These are phyloP conservation scores for Aradophagus sp. DNA, from an alignment of 1,140 invertebrate species.

Conservation along the genomic window DNA sequence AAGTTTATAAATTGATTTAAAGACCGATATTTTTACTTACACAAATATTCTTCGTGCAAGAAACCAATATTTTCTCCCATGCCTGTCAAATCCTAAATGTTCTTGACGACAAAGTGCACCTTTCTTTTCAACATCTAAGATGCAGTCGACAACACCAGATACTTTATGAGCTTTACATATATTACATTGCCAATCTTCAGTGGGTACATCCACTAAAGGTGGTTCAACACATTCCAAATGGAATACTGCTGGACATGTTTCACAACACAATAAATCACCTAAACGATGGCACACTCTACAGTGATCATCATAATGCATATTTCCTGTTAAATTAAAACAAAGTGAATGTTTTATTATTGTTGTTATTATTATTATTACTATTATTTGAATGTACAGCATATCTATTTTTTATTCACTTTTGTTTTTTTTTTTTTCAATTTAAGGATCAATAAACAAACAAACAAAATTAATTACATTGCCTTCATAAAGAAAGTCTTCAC, in stretches of 20 bases:
- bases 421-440: slow-evolving; percentile 1
- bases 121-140: slow-evolving; percentile 93
- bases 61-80: slow-evolving; percentile 98
- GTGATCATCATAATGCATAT: slow-evolving; percentile 95
- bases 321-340: slow-evolving; percentile 75
- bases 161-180: slow-evolving; percentile 94
- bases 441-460: not conserved
- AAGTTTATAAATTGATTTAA: too few relatives aligned
- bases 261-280: slow-evolving; percentile 96
- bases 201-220: slow-evolving; percentile 92
- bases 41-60: slow-evolving; percentile 92
- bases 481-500: too few relatives aligned
- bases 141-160: slow-evolving; percentile 92
- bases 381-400: too few relatives aligned
- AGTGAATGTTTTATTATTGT: not conserved
- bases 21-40: slow-evolving; percentile 84
- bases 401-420: too few relatives aligned
- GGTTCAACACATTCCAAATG: slow-evolving; percentile 97
- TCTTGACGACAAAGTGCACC: slow-evolving; percentile 93
- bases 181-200: slow-evolving; percentile 97
- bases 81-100: slow-evolving; percentile 93
- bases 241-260: slow-evolving; percentile 97
- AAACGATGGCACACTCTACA: slow-evolving; percentile 95
- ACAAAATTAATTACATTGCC: not conserved
- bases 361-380: too few relatives aligned